Conservation (phyloP, 2,113 vertebrate species). For the Isichthys henryi region DNA sequence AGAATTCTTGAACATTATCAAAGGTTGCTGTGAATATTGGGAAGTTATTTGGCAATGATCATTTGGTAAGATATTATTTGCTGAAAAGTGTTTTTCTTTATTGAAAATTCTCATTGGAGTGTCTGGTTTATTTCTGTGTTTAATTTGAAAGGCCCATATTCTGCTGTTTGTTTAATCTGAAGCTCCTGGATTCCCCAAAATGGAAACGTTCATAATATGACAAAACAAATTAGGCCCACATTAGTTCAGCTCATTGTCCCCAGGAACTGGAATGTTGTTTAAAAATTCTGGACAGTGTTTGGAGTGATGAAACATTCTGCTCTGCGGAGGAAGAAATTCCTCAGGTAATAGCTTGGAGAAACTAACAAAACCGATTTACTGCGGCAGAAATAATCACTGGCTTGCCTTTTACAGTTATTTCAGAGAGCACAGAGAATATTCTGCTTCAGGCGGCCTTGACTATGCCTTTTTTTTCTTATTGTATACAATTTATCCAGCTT, state of each 20-base stretch:
- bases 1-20: not conserved
- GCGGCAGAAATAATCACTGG: not conserved
- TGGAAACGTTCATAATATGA: not conserved
- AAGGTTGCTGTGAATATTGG: not conserved
- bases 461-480: not conserved
- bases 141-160: not conserved
- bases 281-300: not conserved
- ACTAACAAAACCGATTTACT: not conserved
- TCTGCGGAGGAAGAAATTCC: conserved; percentile 7
- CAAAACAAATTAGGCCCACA: not conserved
- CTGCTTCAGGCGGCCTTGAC: not conserved
- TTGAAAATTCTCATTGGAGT: not conserved
- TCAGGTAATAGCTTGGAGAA: not conserved
- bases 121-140: not conserved
- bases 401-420: not conserved
- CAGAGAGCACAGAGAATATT: not conserved
- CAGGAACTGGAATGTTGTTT: not conserved
- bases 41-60: not conserved
- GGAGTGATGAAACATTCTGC: not conserved
- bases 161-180: not conserved
- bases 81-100: not conserved
- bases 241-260: not conserved
- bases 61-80: not conserved
- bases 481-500: not conserved
- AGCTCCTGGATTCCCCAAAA: not conserved